Conservation (phyloP, 1,140 invertebrate genomes). For the Stegodyphus dumicola region DNA sequence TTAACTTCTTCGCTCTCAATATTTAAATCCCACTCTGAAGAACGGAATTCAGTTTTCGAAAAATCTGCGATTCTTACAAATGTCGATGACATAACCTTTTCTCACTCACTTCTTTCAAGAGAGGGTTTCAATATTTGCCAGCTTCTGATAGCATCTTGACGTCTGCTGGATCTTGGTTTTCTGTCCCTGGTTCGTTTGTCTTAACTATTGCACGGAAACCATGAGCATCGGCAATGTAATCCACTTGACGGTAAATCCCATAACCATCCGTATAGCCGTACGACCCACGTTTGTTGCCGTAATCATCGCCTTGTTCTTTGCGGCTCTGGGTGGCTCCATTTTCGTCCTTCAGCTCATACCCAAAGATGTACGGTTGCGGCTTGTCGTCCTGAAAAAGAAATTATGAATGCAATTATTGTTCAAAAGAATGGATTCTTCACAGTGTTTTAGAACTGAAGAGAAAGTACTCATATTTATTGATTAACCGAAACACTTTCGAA, state of each 20-base stretch:
- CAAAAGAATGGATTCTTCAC: too few species aligned
- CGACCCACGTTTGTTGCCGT: slow-evolving; percentile 34
- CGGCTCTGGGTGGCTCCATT: slow-evolving; percentile 27
- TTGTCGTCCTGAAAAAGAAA: neutral
- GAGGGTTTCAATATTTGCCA: neutral
- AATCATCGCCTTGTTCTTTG: slow-evolving; percentile 28
- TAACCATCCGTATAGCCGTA: slow-evolving; percentile 36
- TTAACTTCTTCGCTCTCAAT: too few species aligned
- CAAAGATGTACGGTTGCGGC: slow-evolving; percentile 33
- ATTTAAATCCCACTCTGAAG: too few species aligned
- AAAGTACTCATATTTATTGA: too few species aligned
- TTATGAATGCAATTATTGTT: too few species aligned
- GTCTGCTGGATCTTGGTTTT: slow-evolving; percentile 25
- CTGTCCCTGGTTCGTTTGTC: slow-evolving; percentile 48
- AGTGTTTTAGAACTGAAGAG: too few species aligned
- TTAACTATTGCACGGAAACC: slow-evolving; percentile 38
- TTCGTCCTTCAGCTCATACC: slow-evolving; percentile 32
- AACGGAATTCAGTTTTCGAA: too few species aligned
- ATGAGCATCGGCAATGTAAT: slow-evolving; percentile 42
- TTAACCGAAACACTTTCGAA: too few species aligned
- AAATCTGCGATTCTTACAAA: neutral
- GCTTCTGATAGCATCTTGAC: slow-evolving; percentile 35
- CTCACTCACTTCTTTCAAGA: neutral
- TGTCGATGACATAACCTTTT: neutral
- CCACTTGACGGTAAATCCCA: slow-evolving; percentile 34